These are phyloP conservation scores for Butorides virescens DNA, from an alignment of 2,113 vertebrate genomes.

Conservation along the genomic window DNA sequence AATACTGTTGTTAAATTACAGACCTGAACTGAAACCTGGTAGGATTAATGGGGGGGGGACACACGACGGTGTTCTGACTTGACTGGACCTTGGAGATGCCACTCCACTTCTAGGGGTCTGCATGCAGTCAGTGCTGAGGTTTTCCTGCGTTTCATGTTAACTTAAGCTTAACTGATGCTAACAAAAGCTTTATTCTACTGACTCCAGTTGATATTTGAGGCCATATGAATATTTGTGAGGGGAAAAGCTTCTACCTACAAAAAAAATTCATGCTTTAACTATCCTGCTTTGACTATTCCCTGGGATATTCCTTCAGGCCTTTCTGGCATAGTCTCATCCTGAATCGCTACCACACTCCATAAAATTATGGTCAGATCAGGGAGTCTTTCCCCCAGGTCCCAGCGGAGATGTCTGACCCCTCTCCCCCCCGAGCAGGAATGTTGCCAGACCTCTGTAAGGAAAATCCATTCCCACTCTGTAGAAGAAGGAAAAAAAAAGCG, in stretches of 20 bases:
- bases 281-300: background rate
- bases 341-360: background rate
- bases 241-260: background rate
- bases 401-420: background rate
- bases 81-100: background rate
- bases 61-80: background rate
- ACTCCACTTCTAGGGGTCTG: background rate
- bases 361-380: background rate
- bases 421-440: background rate
- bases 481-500: background rate
- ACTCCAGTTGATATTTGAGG: background rate
- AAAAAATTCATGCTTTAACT: background rate
- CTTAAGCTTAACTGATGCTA: background rate
- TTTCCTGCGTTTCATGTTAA: background rate
- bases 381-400: background rate
- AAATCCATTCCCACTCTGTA: background rate
- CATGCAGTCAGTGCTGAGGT: background rate
- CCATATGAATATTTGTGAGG: background rate
- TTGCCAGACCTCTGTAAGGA: background rate
- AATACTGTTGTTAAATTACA: background rate
- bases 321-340: background rate
- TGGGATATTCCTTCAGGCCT: background rate
- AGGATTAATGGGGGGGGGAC: background rate
- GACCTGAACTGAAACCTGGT: background rate
- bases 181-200: background rate